Percentiles rank a stretch among this genome's conserved stretches.
phyloP scores from a whole-genome alignment of 2,113 vertebrate genomes.

The Lepisosteus oculatus region DNA sequence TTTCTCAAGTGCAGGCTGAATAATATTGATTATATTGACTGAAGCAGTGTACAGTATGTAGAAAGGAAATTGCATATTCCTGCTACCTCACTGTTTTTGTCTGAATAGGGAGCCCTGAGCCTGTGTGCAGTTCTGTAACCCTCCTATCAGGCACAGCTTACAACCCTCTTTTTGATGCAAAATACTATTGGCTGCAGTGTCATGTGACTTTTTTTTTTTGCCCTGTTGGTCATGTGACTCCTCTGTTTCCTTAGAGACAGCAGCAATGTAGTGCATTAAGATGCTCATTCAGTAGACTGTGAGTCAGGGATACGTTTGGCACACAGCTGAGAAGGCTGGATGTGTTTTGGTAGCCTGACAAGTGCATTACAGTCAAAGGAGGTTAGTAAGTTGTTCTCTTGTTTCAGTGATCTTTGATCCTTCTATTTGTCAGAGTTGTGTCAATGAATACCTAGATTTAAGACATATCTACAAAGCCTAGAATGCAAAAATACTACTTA shows the following conservation, averaged over 20 bases:
- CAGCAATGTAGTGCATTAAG: constrained; percentile 62
- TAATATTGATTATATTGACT: no score
- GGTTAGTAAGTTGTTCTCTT: constrained; percentile 34
- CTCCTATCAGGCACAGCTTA: constrained; percentile 5
- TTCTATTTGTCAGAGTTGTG: no score
- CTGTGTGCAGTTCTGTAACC: not conserved
- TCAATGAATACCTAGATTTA: no score
- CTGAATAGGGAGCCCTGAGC: not conserved
- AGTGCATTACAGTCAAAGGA: constrained; percentile 42
- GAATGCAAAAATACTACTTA: no score
- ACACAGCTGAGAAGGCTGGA: constrained; percentile 51
- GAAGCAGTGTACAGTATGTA: not conserved
- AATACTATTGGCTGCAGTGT: constrained; percentile 33
- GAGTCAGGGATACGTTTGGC: constrained; percentile 48
- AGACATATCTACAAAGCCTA: no score
- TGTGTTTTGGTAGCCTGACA: constrained; percentile 47
- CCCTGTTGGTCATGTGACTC: constrained; percentile 59
- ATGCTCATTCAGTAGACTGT: constrained; percentile 59
- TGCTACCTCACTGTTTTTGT: no score
- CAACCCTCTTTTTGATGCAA: constrained; percentile 10
- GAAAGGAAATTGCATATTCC: no score
- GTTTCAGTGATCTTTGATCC: constrained; percentile 38
- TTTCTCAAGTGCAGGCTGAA: no score
- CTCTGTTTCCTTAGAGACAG: constrained; percentile 80
- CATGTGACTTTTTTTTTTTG: constrained; percentile 37